Conservation (phyloP, 2,888 invertebrate species). For the Sphecodes monilicornis region DNA sequence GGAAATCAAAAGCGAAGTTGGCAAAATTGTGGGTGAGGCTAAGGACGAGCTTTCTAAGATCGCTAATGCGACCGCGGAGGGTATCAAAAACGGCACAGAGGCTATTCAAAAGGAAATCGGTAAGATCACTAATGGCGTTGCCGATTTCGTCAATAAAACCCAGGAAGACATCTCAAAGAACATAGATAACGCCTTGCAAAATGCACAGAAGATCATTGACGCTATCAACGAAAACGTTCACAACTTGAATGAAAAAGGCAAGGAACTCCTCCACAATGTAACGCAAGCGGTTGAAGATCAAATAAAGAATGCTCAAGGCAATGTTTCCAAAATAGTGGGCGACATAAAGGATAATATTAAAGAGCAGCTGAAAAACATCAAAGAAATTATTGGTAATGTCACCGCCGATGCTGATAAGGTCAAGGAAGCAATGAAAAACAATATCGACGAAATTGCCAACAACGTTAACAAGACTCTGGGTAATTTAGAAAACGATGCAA, state of each 20-base stretch:
- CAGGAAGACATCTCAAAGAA: neutral
- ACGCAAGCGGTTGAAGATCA: neutral
- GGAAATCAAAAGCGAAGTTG: neutral
- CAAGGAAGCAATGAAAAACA: neutral
- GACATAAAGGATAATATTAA: neutral
- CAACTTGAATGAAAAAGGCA: neutral
- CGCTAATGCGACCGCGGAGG: neutral
- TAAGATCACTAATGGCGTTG: neutral
- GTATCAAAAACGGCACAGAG: neutral
- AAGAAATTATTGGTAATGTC: neutral
- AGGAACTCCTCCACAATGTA: neutral
- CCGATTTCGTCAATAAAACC: neutral
- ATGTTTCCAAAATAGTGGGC: neutral
- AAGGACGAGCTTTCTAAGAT: neutral
- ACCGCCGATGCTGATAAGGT: rapidly evolving
- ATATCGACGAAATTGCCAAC: neutral
- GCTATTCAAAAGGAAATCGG: neutral
- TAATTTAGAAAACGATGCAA: neutral
- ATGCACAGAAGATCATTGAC: neutral
- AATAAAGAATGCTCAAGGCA: neutral
- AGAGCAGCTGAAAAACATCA: neutral
- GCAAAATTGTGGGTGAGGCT: neutral
- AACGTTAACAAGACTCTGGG: neutral
- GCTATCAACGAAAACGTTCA: neutral
- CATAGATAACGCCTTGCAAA: neutral